Percentiles rank a stretch among this genome's conserved stretches.
Evolutionary conservation across 2,113 vertebrate species (phyloP).

Genomic region (Smithornis capensis): DNA sequence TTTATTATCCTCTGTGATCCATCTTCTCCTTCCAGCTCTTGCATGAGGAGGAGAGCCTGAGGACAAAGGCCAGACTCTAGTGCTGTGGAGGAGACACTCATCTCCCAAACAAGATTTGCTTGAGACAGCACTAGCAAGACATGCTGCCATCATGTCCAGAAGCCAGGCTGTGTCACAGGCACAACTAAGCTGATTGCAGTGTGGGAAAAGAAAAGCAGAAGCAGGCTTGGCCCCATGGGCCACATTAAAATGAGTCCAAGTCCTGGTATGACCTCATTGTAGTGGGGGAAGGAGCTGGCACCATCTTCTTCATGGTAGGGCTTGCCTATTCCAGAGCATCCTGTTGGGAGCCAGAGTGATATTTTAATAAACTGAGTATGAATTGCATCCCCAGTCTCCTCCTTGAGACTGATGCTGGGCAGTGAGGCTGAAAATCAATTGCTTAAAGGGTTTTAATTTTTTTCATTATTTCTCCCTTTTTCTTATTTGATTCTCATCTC

Average conservation of each 20-base stretch:
- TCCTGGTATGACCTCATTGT: accelerated
- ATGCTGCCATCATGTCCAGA: background rate
- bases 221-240: background rate
- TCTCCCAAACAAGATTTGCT: background rate
- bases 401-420: background rate
- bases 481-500: background rate
- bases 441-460: background rate
- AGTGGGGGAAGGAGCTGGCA: background rate
- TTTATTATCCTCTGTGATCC: background rate
- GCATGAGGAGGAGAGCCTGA: background rate
- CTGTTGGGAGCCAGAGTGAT: background rate
- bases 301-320: background rate
- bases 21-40: background rate
- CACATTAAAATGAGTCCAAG: background rate
- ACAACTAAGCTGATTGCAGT: accelerated
- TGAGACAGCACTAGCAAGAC: background rate
- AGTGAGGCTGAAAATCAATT: slow-evolving; percentile 19
- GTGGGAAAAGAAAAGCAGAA: background rate
- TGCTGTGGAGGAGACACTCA: background rate
- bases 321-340: background rate
- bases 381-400: background rate
- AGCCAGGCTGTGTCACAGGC: background rate
- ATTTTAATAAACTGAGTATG: background rate
- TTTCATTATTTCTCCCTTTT: background rate
- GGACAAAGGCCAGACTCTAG: background rate